Percentiles rank a stretch among this genome's conserved stretches.
Conservation (phyloP, 2,888 invertebrate species). For the Rotaria sp. region DNA sequence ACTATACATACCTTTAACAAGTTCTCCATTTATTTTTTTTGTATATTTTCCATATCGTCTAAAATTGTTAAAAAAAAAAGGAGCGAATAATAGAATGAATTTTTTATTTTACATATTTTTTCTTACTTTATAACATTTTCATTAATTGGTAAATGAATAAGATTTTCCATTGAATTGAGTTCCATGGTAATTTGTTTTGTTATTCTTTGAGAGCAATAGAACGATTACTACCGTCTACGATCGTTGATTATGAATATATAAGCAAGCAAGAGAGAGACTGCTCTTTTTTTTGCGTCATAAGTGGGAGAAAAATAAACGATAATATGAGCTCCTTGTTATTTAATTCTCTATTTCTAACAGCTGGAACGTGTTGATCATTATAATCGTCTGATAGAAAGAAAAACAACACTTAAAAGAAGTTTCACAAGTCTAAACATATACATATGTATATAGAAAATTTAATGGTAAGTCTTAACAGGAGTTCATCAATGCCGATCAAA, state of each 20-base stretch:
- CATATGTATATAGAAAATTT: too few species aligned
- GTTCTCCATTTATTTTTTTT: not conserved
- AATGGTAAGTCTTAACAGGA: too few species aligned
- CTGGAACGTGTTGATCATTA: not conserved
- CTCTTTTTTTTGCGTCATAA: not conserved
- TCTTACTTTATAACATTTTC: not conserved
- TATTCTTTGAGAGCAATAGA: not conserved
- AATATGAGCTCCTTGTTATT: not conserved
- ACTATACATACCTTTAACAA: not conserved
- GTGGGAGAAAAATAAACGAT: not conserved
- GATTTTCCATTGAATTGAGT: not conserved
- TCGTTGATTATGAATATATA: not conserved
- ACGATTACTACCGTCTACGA: not conserved
- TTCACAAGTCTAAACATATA: too few species aligned
- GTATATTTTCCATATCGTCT: constrained; percentile 26
- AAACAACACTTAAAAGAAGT: not conserved
- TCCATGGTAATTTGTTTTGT: not conserved
- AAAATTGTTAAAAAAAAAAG: not conserved
- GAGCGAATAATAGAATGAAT: too few species aligned
- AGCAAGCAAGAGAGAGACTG: not conserved
- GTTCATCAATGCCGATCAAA: too few species aligned
- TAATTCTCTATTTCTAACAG: not conserved
- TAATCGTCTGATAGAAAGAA: not conserved
- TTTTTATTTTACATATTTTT: too few species aligned
- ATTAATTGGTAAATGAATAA: not conserved